These are phyloP conservation scores for Spisula solida DNA, from an alignment of 2,888 invertebrate species.

Conservation along the genomic window DNA sequence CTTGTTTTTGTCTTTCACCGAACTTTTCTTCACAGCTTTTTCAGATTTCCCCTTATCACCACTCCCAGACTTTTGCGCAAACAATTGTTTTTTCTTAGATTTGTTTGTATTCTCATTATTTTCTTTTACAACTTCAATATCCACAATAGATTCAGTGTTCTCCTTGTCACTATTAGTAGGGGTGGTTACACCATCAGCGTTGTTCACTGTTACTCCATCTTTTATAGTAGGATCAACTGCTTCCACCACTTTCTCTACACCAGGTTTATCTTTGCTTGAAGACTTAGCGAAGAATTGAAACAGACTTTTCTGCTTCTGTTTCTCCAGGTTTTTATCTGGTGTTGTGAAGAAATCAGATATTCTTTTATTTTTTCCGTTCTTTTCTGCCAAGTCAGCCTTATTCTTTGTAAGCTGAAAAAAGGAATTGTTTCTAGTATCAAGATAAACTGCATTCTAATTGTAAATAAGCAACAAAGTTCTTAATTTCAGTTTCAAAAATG, in stretches of 20 bases:
- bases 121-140: neutral
- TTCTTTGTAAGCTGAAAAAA: constrained; percentile 39
- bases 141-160: constrained; percentile 40
- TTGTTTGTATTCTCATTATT: constrained; percentile 18
- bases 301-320: constrained; percentile 69
- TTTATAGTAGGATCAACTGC: neutral
- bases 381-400: constrained; percentile 38
- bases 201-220: constrained; percentile 26
- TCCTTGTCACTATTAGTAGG: constrained; percentile 49
- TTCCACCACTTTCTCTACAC: neutral
- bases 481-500: too few relatives aligned
- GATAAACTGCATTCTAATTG: too few relatives aligned
- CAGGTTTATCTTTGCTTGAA: constrained; percentile 24
- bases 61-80: neutral
- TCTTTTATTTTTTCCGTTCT: constrained; percentile 55
- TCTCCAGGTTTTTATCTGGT: constrained; percentile 64
- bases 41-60: neutral
- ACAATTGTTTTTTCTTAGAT: constrained; percentile 24
- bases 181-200: constrained; percentile 27
- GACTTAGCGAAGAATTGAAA: constrained; percentile 66
- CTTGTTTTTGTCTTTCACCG: neutral
- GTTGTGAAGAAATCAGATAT: constrained; percentile 77
- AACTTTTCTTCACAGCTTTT: neutral
- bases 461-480: too few relatives aligned
- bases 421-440: neutral